Percentiles rank a stretch among this genome's conserved stretches.
Evolutionary conservation across 1,140 invertebrate genomes (phyloP).

Genomic region (Ostrea denselamellosa): DNA sequence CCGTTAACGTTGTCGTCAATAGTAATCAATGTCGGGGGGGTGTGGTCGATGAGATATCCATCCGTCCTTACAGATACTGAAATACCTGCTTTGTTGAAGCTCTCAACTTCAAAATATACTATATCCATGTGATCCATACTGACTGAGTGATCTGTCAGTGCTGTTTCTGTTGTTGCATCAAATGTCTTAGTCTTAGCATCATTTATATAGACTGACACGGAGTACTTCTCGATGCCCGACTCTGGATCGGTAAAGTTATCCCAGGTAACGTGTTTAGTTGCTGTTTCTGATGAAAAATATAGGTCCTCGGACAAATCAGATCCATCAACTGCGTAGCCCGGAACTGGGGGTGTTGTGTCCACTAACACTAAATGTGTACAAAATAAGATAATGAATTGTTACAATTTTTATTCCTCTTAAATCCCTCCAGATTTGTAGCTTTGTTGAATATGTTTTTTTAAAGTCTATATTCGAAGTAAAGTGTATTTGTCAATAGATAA

Average conservation of each 20-base stretch:
- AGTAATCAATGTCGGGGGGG: conserved; percentile 23
- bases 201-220: conserved; percentile 50
- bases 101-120: conserved; percentile 27
- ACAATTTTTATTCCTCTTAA: background rate
- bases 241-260: conserved; percentile 58
- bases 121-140: conserved; percentile 40
- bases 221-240: conserved; percentile 52
- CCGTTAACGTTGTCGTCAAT: background rate
- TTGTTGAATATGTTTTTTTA: too few species aligned
- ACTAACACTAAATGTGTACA: conserved; percentile 52
- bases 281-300: conserved; percentile 53
- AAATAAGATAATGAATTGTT: background rate
- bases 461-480: background rate
- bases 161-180: background rate
- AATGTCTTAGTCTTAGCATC: conserved; percentile 43
- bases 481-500: background rate
- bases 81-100: conserved; percentile 43
- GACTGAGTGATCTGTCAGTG: conserved; percentile 30
- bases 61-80: conserved; percentile 2
- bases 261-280: conserved; percentile 49
- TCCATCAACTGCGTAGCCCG: conserved; percentile 57
- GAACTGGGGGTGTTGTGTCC: conserved; percentile 54
- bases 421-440: too few species aligned
- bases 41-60: conserved; percentile 45
- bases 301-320: conserved; percentile 20